These are phyloP conservation scores for Microctenopoma stevenorrisi DNA, from an alignment of 2,797 vertebrate species.

Conservation along the genomic window DNA sequence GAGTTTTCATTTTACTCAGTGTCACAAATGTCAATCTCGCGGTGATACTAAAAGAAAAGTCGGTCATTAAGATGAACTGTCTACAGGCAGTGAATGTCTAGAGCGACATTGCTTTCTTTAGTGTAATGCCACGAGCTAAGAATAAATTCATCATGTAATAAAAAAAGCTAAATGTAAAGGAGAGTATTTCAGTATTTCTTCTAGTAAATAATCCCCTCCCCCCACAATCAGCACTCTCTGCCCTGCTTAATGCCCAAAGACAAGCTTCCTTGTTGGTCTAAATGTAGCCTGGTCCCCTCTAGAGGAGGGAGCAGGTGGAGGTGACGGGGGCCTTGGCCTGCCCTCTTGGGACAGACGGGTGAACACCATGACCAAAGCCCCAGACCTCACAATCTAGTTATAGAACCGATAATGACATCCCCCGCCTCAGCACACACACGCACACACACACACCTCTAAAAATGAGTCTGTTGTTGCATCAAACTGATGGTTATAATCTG, in stretches of 20 bases:
- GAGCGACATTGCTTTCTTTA: neutral
- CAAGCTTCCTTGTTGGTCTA: slow-evolving; percentile 65
- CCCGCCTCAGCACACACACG: slow-evolving; percentile 30
- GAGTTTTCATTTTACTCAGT: neutral
- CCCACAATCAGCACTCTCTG: slow-evolving; percentile 46
- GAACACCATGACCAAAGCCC: slow-evolving; percentile 77
- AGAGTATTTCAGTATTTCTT: slow-evolving; percentile 16
- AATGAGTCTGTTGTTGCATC: slow-evolving; percentile 39
- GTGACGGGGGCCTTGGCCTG: slow-evolving; percentile 78
- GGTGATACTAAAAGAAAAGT: neutral
- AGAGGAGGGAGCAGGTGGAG: slow-evolving; percentile 79
- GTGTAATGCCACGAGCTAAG: neutral
- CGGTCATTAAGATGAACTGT: neutral
- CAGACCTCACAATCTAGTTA: slow-evolving; percentile 61
- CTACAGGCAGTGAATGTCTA: neutral
- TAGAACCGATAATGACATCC: slow-evolving; percentile 64
- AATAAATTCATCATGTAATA: neutral
- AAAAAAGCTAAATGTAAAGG: neutral
- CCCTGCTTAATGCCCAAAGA: slow-evolving; percentile 41
- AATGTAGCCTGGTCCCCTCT: slow-evolving; percentile 73
- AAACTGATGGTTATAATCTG: slow-evolving; percentile 53
- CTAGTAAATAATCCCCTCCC: slow-evolving; percentile 34
- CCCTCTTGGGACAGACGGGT: slow-evolving; percentile 76
- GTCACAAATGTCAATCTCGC: neutral
- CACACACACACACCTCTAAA: slow-evolving; percentile 42